Percentiles rank a stretch among this genome's conserved stretches.
These are phyloP conservation scores for human DNA, from an alignment of 2,113 vertebrate species.

Conservation along the genomic window DNA sequence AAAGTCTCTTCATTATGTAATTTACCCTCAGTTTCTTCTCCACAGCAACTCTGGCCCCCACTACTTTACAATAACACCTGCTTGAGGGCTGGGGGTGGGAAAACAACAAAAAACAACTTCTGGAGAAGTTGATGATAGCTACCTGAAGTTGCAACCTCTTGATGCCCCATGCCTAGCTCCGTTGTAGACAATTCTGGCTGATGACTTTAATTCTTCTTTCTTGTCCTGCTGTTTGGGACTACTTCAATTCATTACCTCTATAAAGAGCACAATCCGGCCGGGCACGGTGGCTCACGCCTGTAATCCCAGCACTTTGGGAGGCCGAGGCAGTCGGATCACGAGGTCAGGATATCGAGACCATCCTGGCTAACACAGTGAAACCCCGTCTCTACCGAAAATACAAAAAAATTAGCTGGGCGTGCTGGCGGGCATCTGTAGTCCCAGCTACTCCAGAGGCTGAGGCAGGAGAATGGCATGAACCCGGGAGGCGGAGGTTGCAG, in stretches of 20 bases:
- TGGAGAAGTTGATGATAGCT: constrained; percentile 8
- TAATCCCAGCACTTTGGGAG: no score
- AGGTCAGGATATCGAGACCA: no score
- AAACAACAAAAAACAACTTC: background rate
- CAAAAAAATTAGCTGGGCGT: no score
- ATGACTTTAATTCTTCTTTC: constrained; percentile 52
- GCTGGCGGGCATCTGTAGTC: no score
- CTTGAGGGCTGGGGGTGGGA: background rate
- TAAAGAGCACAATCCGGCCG: constrained; percentile 35
- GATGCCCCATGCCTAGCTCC: constrained; percentile 40
- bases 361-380: no score
- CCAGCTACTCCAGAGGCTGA: no score
- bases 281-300: no score
- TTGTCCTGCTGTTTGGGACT: constrained; percentile 49
- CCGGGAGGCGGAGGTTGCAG: no score
- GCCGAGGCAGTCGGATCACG: no score
- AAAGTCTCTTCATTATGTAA: background rate
- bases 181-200: background rate
- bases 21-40: constrained; percentile 25
- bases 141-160: constrained; percentile 30
- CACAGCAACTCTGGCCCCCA: background rate
- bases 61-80: constrained; percentile 60
- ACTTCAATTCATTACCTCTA: constrained; percentile 52
- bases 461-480: no score
- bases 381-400: no score